Evolutionary conservation across 2,113 vertebrate genomes (phyloP), one percentile per base, ranked within the genome.

Genomic region (Gallinago jamesoni): DNA sequence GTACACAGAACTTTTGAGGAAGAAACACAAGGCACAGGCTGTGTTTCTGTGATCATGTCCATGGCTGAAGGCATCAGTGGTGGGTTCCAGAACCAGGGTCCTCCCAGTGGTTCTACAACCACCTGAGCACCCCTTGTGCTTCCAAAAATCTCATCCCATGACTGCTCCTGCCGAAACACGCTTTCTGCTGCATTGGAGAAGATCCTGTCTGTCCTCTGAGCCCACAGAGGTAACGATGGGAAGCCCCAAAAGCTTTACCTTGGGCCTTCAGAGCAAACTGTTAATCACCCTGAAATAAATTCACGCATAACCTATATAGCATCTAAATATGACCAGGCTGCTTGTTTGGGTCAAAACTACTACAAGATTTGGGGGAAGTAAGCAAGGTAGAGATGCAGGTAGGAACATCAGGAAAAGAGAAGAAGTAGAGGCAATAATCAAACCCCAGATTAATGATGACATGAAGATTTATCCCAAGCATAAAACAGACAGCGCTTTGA

Each of bases 301-400:
- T 22, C 19, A 53, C 13, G 6, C 12, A 4, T 4, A 56, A 48
- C 7, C 45, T 24, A 8, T 1, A 25, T 1, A 25, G 22, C 30
- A 14, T 45, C 10, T 8, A 47, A 6, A 0, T 9, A 7, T 1
- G 14, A 37, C 39, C 4, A 2, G 28, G 45, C 1, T 3, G 7
- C 67, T 31, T 33, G 6, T 19, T 41, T 13, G 16, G 48, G 35
- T 41, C 47, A 18, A 47, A 83, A 60, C 15, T 3, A 41, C 24
- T 4, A 52, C 10, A 41, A 74, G 35, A 39, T 3, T 7, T 12
- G 9, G 21, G 23, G 25, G 48, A 57, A 20, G 5, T 1, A 5
- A 60, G 30, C 6, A 30, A 72, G 15, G 60, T 10, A 52, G 53
- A 64, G 39, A 8, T 12, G 16, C 6, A 53, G 19, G 56, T 3